Conservation (phyloP, 2,797 vertebrate genomes). For the Discoglossus pictus region DNA sequence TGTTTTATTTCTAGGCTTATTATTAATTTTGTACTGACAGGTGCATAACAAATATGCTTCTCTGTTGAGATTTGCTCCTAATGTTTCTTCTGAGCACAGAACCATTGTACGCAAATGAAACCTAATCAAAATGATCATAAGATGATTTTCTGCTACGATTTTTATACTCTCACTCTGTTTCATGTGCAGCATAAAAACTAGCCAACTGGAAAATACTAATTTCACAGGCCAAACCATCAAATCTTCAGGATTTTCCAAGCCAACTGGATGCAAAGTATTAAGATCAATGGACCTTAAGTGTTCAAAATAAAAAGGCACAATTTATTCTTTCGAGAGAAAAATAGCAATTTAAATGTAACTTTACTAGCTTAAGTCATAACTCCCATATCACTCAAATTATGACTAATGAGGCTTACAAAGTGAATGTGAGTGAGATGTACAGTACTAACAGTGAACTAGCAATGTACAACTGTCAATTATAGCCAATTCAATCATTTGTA, state of each 20-base stretch:
- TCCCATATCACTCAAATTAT: constrained; percentile 8
- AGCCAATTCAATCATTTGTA: no score
- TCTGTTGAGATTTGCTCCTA: constrained; percentile 44
- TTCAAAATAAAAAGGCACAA: constrained; percentile 25
- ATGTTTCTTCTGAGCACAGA: constrained; percentile 47
- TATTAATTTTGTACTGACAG: constrained; percentile 49
- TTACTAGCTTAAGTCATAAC: constrained; percentile 1
- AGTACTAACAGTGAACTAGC: no score
- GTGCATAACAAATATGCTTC: constrained; percentile 45
- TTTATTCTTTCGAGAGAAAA: constrained; percentile 24
- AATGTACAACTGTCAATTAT: no score
- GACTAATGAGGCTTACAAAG: constrained; percentile 1
- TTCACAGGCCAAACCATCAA: constrained; percentile 32
- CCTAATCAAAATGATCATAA: constrained; percentile 52
- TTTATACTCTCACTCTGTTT: constrained; percentile 36
- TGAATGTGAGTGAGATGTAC: no score
- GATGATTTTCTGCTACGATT: constrained; percentile 44
- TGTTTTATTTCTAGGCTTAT: constrained; percentile 30
- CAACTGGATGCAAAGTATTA: constrained; percentile 35
- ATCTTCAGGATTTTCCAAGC: constrained; percentile 36
- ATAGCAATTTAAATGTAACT: background rate
- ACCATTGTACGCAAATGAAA: constrained; percentile 48
- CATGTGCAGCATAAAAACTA: constrained; percentile 39
- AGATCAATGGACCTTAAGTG: constrained; percentile 29
- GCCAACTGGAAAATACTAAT: constrained; percentile 45